A percentile compares a stretch with the other conserved stretches of the same genome.
Conservation (phyloP, 2,888 invertebrate species). For the Temnothorax rugatulus region DNA sequence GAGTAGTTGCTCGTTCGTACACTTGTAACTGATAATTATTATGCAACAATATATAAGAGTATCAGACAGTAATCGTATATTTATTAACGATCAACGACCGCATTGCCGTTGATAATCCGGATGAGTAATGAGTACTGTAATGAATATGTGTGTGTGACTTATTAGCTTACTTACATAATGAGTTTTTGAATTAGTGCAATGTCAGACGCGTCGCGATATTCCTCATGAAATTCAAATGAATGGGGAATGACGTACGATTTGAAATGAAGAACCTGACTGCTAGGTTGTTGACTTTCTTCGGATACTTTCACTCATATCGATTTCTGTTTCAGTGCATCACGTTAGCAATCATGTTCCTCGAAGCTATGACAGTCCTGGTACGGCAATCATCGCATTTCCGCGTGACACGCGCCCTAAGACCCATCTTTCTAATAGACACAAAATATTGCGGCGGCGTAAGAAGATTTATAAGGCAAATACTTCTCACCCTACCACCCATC, state of each 20-base stretch:
- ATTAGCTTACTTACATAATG: conserved; percentile 51
- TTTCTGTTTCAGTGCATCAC: conserved; percentile 89
- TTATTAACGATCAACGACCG: conserved; percentile 35
- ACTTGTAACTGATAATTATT: conserved; percentile 57
- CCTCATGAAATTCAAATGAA: conserved; percentile 37
- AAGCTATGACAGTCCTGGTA: conserved; percentile 93
- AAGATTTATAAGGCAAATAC: conserved; percentile 92
- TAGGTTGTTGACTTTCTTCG: conserved; percentile 3
- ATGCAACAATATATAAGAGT: conserved; percentile 53
- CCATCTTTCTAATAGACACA: conserved; percentile 96
- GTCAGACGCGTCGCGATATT: conserved; percentile 14
- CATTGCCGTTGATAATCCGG: background rate
- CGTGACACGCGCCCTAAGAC: conserved; percentile 94
- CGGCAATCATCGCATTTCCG: conserved; percentile 95
- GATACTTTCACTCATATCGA: background rate
- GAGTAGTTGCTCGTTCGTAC: conserved; percentile 15
- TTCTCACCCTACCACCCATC: conserved; percentile 95
- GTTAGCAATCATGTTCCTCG: conserved; percentile 93
- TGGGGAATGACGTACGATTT: background rate
- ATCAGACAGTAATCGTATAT: conserved; percentile 40
- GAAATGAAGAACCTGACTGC: background rate
- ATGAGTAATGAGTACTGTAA: conserved; percentile 28
- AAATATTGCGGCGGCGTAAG: conserved; percentile 93
- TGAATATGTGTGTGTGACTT: conserved; percentile 36
- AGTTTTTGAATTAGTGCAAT: conserved; percentile 26